Conservation (phyloP, 64 coral and sea anemone genomes). For the Montipora cactus region DNA sequence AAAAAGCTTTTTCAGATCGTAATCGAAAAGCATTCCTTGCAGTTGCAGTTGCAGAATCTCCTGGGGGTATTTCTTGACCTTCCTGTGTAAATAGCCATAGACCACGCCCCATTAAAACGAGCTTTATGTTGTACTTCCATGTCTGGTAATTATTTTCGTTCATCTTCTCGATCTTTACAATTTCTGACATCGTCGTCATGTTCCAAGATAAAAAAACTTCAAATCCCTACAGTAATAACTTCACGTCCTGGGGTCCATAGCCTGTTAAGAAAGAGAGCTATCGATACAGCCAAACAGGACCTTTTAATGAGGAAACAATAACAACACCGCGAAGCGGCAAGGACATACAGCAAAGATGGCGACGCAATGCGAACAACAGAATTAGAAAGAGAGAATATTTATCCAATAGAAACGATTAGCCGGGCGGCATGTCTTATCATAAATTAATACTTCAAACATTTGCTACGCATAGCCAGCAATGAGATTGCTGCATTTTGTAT, state of each 20-base stretch:
- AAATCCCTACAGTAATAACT: background rate
- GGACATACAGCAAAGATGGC: too few species aligned
- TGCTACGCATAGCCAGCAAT: too few species aligned
- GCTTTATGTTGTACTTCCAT: slow-evolving; percentile 54
- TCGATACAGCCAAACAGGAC: too few species aligned
- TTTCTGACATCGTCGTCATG: background rate
- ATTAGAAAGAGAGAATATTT: background rate
- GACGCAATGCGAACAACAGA: too few species aligned
- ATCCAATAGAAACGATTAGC: background rate
- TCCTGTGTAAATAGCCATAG: slow-evolving; percentile 49
- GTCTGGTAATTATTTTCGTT: slow-evolving; percentile 56
- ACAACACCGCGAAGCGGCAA: background rate
- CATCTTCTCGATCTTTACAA: slow-evolving; percentile 33
- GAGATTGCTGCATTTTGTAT: too few species aligned
- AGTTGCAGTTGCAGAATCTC: background rate
- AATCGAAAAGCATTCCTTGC: slow-evolving; percentile 51
- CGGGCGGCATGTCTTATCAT: background rate
- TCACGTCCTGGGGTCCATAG: slow-evolving; percentile 48
- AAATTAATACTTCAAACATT: background rate
- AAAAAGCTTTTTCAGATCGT: slow-evolving; percentile 56
- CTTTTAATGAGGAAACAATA: background rate
- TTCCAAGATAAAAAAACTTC: background rate
- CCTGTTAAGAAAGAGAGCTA: background rate
- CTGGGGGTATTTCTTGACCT: slow-evolving; percentile 36
- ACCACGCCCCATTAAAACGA: slow-evolving; percentile 54